Evolutionary conservation across 1,140 invertebrate genomes (phyloP).

Genomic region (Drosophila nebulosa): DNA sequence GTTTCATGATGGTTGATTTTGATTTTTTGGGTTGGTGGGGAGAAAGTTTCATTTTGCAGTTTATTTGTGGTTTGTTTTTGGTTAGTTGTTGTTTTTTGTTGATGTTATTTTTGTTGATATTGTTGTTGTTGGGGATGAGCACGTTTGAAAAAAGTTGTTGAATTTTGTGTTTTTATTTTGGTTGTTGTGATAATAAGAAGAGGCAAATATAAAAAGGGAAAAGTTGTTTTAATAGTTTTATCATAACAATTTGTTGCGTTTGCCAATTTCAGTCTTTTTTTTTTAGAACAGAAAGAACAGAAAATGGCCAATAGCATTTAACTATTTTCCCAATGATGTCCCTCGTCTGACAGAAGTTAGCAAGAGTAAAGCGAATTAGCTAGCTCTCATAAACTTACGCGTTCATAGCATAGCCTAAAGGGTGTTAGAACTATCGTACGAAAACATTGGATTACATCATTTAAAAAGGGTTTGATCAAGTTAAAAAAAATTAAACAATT

Average conservation of each 20-base stretch:
- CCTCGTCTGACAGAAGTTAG: neutral
- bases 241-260: constrained; percentile 64
- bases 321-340: neutral
- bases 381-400: too few relatives aligned
- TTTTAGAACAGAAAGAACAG: constrained; percentile 4
- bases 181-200: constrained; percentile 64
- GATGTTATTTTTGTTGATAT: constrained; percentile 30
- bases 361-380: too few relatives aligned
- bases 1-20: constrained; percentile 49
- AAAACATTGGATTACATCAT: too few relatives aligned
- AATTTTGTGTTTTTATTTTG: constrained; percentile 47
- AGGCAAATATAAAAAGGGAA: constrained; percentile 75
- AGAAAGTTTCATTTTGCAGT: constrained; percentile 39
- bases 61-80: constrained; percentile 62
- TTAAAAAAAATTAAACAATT: too few relatives aligned
- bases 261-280: constrained; percentile 26
- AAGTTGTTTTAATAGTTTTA: constrained; percentile 80
- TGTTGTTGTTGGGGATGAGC: constrained; percentile 43
- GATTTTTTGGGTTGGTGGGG: constrained; percentile 24
- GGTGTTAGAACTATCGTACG: too few relatives aligned
- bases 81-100: constrained; percentile 37
- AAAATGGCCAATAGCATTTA: constrained; percentile 15
- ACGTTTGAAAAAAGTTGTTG: constrained; percentile 75
- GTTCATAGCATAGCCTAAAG: too few relatives aligned
- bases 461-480: too few relatives aligned